phyloP scores from a whole-genome alignment of 2,797 vertebrate genomes.

The Fringilla coelebs region DNA sequence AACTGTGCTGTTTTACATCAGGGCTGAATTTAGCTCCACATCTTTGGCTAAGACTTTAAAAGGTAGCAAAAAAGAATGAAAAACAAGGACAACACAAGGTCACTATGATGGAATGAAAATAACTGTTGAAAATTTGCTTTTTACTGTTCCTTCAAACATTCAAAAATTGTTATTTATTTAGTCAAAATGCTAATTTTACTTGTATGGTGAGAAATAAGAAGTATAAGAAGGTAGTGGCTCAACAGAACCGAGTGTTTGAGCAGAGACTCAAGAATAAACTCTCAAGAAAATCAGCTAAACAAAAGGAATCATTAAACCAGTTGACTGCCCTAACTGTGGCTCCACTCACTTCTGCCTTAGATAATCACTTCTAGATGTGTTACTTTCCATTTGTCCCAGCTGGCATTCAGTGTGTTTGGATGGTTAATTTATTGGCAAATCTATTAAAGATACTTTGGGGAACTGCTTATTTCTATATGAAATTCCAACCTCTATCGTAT shows the following conservation, averaged over 20 bases:
- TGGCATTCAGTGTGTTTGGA: background rate
- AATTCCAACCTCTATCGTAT: background rate
- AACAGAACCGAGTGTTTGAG: background rate
- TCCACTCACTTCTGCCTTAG: background rate
- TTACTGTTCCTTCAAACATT: background rate
- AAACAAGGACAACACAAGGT: constrained; percentile 62
- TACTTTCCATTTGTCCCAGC: background rate
- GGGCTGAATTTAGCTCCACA: constrained; percentile 52
- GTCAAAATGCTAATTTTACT: background rate
- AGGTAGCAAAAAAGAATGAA: constrained; percentile 12
- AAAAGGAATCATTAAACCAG: background rate
- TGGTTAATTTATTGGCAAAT: background rate
- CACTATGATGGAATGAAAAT: background rate
- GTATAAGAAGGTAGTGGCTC: background rate
- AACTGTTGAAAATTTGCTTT: background rate
- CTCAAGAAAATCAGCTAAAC: background rate
- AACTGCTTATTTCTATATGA: background rate
- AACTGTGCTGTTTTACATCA: constrained; percentile 50
- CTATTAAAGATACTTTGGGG: background rate
- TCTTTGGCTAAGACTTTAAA: constrained; percentile 36
- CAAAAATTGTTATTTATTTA: background rate
- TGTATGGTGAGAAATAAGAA: background rate
- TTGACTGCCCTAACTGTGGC: background rate
- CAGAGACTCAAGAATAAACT: background rate
- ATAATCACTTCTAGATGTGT: background rate